These are phyloP conservation scores for Notocelia uddmanniana DNA, from an alignment of 2,888 invertebrate genomes.

Conservation along the genomic window DNA sequence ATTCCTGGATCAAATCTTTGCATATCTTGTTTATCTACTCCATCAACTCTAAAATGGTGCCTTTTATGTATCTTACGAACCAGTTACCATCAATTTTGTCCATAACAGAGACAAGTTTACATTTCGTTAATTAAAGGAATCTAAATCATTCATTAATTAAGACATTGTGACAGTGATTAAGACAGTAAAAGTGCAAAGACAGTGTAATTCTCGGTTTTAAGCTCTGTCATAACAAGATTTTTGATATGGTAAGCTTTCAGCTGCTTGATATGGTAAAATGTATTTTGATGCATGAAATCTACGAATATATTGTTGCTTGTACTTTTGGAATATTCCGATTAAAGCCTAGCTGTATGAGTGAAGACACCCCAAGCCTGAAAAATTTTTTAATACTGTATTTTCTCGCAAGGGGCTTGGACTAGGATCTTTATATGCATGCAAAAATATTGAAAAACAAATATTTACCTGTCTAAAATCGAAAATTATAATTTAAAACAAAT, in stretches of 20 bases:
- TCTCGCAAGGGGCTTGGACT: not conserved
- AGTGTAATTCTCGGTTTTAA: constrained; percentile 25
- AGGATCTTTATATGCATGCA: no score
- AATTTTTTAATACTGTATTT: no score
- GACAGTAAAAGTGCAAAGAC: no score
- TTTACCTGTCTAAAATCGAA: no score
- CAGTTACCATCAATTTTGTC: constrained; percentile 42
- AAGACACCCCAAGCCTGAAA: no score
- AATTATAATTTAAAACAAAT: not conserved
- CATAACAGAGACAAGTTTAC: constrained; percentile 45
- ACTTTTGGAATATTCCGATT: no score
- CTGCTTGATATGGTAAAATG: not conserved
- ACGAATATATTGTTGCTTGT: not conserved
- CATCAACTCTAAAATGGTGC: not conserved
- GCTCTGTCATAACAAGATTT: constrained; percentile 42
- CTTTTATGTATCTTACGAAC: constrained; percentile 3
- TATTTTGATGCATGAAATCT: not conserved
- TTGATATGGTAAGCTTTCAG: no score
- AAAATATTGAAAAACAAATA: no score
- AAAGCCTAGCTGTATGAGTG: no score
- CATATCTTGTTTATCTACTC: constrained; percentile 3
- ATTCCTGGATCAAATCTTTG: constrained; percentile 11
- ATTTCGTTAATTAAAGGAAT: constrained; percentile 50
- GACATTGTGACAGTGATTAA: no score
- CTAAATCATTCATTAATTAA: constrained; percentile 46